Conservation (phyloP, 2,888 invertebrate genomes). For the Antheraea assamensis region DNA sequence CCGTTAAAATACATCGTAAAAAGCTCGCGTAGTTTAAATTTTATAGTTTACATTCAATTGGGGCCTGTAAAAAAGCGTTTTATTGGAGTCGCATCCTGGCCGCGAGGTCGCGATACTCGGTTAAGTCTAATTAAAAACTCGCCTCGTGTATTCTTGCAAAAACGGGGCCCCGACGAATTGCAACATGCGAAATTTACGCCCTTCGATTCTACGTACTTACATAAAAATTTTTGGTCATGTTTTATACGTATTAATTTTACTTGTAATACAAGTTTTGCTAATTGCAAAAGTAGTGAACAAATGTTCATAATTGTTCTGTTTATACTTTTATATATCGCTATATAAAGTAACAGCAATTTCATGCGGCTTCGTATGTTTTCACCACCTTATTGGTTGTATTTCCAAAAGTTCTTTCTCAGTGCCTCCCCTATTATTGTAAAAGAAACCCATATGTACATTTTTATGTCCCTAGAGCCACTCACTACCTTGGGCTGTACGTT, state of each 20-base stretch:
- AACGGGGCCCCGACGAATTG: slow-evolving; percentile 51
- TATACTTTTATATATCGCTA: background rate
- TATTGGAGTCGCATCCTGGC: slow-evolving; percentile 78
- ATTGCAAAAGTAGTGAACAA: background rate
- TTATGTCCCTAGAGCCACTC: no score
- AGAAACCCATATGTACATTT: no score
- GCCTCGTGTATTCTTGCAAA: slow-evolving; percentile 68
- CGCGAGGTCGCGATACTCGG: slow-evolving; percentile 71
- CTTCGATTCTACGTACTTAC: slow-evolving; percentile 44
- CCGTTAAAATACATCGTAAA: slow-evolving; percentile 74
- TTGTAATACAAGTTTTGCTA: slow-evolving; percentile 15
- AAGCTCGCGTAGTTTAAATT: slow-evolving; percentile 76
- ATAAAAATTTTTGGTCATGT: slow-evolving; percentile 36
- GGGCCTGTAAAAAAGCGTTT: slow-evolving; percentile 78
- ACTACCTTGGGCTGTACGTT: no score
- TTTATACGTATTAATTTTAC: slow-evolving; percentile 28
- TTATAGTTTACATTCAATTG: slow-evolving; percentile 78
- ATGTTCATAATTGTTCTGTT: background rate
- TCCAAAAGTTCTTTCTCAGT: no score
- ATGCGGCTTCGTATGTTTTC: background rate
- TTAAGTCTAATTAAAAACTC: slow-evolving; percentile 77
- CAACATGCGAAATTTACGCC: slow-evolving; percentile 60
- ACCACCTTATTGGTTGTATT: no score
- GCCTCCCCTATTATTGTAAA: no score
- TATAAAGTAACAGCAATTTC: background rate